These are phyloP conservation scores for Nothura maculosa DNA, from an alignment of 2,797 vertebrate species.

Conservation along the genomic window DNA sequence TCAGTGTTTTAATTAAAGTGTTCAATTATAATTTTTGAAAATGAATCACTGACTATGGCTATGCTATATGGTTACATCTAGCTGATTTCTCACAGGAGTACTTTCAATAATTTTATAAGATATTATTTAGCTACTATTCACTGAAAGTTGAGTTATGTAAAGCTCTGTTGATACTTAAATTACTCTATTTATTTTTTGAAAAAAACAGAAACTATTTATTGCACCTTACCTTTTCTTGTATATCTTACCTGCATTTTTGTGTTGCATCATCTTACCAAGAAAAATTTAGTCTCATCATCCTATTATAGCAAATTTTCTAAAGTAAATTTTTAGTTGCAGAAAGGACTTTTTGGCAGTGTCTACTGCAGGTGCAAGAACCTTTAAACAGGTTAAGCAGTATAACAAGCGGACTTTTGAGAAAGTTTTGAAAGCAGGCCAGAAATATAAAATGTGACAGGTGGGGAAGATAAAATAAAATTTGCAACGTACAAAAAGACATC, in stretches of 20 bases:
- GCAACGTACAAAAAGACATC: accelerated
- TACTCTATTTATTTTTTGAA: conserved; percentile 19
- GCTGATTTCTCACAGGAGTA: not conserved
- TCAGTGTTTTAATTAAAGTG: not conserved
- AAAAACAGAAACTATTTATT: conserved; percentile 26
- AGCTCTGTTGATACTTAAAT: conserved; percentile 20
- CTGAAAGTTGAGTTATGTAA: conserved; percentile 35
- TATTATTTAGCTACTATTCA: conserved; percentile 7
- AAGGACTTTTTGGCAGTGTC: not conserved
- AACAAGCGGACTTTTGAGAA: not conserved
- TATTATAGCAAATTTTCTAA: not conserved
- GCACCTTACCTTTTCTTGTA: conserved; percentile 18
- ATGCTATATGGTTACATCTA: not conserved
- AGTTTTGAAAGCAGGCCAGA: not conserved
- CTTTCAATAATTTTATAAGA: not conserved
- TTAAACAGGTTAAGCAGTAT: not conserved
- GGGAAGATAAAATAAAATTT: not conserved
- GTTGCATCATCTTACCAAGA: not conserved
- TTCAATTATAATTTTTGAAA: not conserved
- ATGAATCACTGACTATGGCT: not conserved
- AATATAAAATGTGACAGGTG: not conserved
- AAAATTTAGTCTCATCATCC: not conserved
- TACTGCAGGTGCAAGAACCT: not conserved
- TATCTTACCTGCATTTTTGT: not conserved
- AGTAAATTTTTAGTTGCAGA: conserved; percentile 5